Percentiles rank a stretch among this genome's conserved stretches.
Conservation (phyloP, 2,113 vertebrate species). For the Eira barbara region DNA sequence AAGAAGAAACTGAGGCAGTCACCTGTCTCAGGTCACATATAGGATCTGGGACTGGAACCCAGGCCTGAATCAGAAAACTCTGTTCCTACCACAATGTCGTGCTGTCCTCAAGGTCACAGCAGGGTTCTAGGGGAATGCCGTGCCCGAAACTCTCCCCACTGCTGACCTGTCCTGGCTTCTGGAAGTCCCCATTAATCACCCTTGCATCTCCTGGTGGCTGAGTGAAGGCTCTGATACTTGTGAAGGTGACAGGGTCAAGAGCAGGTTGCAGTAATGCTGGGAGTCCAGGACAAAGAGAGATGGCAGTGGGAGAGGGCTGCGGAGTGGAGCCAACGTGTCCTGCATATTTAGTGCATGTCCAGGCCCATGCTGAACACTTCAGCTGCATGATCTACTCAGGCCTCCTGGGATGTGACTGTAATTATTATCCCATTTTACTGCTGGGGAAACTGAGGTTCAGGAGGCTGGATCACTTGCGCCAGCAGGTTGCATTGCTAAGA, state of each 20-base stretch:
- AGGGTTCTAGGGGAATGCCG: conserved; percentile 28
- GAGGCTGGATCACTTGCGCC: no score
- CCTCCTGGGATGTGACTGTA: accelerated
- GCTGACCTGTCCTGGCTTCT: neutral
- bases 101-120: accelerated
- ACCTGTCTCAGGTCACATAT: accelerated
- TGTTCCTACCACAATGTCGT: accelerated
- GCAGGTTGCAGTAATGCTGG: neutral
- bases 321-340: accelerated
- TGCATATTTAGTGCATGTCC: neutral
- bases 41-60: neutral
- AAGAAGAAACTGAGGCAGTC: neutral
- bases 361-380: neutral
- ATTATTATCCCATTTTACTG: neutral
- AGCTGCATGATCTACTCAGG: neutral
- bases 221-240: neutral
- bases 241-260: neutral
- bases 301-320: accelerated
- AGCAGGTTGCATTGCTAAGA: neutral
- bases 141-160: neutral
- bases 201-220: neutral
- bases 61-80: neutral
- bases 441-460: neutral
- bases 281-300: neutral
- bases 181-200: neutral